Percentiles rank a stretch among this genome's conserved stretches.
Evolutionary conservation across 2,888 invertebrate species (phyloP).

Genomic region (Diaphora mendica): DNA sequence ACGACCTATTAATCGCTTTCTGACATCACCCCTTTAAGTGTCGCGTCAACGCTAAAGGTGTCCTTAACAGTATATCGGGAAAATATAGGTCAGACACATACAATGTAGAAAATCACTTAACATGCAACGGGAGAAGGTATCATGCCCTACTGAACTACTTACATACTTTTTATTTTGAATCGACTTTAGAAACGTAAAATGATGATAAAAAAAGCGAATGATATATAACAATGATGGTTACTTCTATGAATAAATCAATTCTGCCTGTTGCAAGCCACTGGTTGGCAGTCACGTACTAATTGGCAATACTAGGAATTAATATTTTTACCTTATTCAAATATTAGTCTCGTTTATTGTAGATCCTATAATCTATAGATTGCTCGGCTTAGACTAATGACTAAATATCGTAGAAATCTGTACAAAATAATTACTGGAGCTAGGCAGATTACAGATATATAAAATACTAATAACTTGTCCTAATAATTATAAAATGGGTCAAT

Average conservation of each 20-base stretch:
- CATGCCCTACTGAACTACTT: constrained; percentile 45
- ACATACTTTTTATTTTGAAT: constrained; percentile 2
- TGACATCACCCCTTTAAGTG: constrained; percentile 66
- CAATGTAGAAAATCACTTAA: constrained; percentile 43
- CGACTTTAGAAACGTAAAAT: not conserved
- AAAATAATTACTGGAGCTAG: not conserved
- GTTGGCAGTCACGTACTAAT: constrained; percentile 6
- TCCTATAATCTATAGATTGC: not conserved
- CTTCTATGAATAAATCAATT: not conserved
- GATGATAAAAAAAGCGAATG: not conserved
- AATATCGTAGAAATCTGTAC: not conserved
- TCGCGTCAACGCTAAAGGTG: constrained; percentile 48
- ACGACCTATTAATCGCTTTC: constrained; percentile 78
- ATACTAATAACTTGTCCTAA: constrained; percentile 32
- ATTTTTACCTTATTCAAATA: not conserved
- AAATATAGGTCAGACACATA: constrained; percentile 49
- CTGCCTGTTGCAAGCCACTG: constrained; percentile 6
- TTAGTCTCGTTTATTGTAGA: not conserved
- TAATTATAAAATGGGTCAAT: constrained; percentile 30
- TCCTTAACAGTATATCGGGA: constrained; percentile 38
- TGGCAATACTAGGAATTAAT: not conserved
- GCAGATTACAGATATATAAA: not conserved
- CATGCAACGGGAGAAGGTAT: constrained; percentile 40
- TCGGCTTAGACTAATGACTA: not conserved
- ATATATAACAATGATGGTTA: not conserved